A percentile compares a stretch with the other conserved stretches of the same genome.
phyloP scores from a whole-genome alignment of 2,888 invertebrate genomes.

The Zygaena filipendulae region DNA sequence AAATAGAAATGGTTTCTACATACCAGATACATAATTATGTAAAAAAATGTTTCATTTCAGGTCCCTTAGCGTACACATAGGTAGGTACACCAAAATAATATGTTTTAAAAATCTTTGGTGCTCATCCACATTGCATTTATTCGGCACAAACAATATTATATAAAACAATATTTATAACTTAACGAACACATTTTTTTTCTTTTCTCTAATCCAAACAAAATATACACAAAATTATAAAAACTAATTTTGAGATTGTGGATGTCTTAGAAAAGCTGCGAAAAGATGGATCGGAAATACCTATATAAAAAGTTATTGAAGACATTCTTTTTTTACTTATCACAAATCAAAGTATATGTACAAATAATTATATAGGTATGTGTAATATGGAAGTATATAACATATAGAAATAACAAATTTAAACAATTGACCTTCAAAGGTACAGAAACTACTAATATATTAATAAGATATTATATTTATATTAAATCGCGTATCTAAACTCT shows the following conservation, averaged over 20 bases:
- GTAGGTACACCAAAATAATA: conserved; percentile 62
- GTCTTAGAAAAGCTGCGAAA: conserved; percentile 64
- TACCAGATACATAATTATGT: conserved; percentile 46
- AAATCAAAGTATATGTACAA: no score
- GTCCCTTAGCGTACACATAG: conserved; percentile 66
- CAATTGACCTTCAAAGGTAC: no score
- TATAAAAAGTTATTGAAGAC: no score
- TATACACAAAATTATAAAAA: conserved; percentile 41
- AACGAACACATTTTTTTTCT: conserved; percentile 60
- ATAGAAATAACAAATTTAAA: no score
- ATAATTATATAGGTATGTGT: no score
- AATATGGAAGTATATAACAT: no score
- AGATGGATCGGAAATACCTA: conserved; percentile 46
- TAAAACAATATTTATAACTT: conserved; percentile 23
- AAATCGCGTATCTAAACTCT: no score
- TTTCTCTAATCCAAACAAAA: conserved; percentile 41
- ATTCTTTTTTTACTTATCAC: no score
- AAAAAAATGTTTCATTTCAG: conserved; percentile 64
- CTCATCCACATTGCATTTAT: conserved; percentile 57
- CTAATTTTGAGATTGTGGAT: conserved; percentile 61
- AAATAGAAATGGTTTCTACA: conserved; percentile 63
- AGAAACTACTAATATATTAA: no score
- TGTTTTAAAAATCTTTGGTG: conserved; percentile 66
- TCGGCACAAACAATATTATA: conserved; percentile 53
- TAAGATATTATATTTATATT: no score